Percentiles rank a stretch among this genome's conserved stretches.
These are phyloP conservation scores for Psilanteris sp. DNA, from an alignment of 1,140 invertebrate species.

Conservation along the genomic window DNA sequence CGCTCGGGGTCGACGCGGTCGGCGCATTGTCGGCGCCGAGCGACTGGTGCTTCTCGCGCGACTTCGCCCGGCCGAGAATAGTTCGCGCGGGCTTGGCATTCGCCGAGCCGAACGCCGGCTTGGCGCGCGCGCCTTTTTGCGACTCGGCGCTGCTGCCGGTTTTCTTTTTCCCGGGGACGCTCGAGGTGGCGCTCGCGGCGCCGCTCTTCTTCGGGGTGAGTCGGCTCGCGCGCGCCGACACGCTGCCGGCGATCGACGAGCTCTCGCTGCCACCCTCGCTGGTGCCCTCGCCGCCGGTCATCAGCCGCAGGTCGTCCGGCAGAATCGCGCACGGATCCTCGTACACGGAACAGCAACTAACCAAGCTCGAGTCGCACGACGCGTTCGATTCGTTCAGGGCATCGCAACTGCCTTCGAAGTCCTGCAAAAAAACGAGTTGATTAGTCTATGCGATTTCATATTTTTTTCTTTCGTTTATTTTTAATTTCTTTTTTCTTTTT, in stretches of 20 bases:
- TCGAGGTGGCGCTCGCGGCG: conserved; percentile 26
- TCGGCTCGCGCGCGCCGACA: conserved; percentile 66
- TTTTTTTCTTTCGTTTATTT: no score
- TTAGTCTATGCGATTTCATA: no score
- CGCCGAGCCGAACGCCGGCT: conserved; percentile 50
- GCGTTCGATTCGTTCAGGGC: conserved; percentile 76
- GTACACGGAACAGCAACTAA: conserved; percentile 87
- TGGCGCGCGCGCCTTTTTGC: conserved; percentile 55
- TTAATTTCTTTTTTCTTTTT: no score
- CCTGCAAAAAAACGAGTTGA: no score
- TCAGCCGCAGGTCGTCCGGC: conserved; percentile 77
- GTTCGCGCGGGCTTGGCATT: conserved; percentile 74
- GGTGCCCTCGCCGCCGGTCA: conserved; percentile 80
- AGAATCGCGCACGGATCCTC: conserved; percentile 82
- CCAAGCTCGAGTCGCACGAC: conserved; percentile 87
- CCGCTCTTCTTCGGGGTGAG: conserved; percentile 49
- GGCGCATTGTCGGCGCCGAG: conserved; percentile 22
- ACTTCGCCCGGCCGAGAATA: conserved; percentile 78
- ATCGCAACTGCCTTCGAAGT: conserved; percentile 83
- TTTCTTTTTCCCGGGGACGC: conserved; percentile 72
- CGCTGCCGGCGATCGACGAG: conserved; percentile 83
- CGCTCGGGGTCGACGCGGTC: background rate
- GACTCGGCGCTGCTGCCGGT: conserved; percentile 34
- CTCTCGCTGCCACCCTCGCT: conserved; percentile 88
- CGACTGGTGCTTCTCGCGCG: conserved; percentile 75